Conservation (phyloP, 2,888 invertebrate genomes). For the Cryptosula pallasiana region DNA sequence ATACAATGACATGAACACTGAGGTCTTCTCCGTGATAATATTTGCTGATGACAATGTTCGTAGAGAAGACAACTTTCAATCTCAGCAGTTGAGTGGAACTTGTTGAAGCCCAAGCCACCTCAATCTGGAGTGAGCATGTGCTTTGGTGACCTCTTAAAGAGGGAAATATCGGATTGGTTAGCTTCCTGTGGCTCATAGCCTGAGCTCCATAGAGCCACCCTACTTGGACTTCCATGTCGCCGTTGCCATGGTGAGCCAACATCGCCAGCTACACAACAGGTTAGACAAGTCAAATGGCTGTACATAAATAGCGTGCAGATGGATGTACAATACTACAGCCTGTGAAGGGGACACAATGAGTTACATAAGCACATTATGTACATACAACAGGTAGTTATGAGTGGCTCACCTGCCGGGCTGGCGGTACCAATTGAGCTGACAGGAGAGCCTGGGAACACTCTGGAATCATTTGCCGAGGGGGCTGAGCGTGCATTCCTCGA, state of each 20-base stretch:
- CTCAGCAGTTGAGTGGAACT: no score
- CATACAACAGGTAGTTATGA: no score
- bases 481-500: neutral
- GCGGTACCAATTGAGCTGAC: neutral
- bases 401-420: neutral
- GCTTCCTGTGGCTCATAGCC: slow-evolving; percentile 34
- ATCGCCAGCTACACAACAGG: neutral
- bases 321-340: no score
- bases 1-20: no score
- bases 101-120: no score
- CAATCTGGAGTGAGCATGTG: neutral
- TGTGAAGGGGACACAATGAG: no score
- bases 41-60: no score
- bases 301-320: no score
- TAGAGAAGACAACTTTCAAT: no score
- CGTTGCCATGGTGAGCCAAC: neutral
- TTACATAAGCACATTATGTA: no score
- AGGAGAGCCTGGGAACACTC: slow-evolving; percentile 1
- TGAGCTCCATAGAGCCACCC: slow-evolving; percentile 33
- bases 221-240: neutral
- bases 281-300: no score
- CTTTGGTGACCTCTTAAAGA: slow-evolving; percentile 11
- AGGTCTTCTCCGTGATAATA: no score
- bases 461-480: neutral
- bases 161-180: slow-evolving; percentile 11